phyloP scores from a whole-genome alignment of 1,140 invertebrate genomes.

The Argopecten irradians region DNA sequence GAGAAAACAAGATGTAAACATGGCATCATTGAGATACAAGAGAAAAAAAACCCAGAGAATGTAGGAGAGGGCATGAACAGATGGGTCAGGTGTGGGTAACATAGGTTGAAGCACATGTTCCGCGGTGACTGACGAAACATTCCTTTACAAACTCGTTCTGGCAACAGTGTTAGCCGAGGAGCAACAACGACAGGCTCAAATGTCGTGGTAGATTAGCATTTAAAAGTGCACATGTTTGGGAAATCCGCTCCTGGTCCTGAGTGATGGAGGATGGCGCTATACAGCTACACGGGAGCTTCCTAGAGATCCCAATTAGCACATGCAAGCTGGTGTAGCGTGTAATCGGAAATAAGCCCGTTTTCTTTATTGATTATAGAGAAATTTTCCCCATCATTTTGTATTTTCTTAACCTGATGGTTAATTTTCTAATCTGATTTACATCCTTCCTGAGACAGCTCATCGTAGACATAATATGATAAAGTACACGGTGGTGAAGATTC shows the following conservation, averaged over 20 bases:
- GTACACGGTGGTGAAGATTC: too few relatives aligned
- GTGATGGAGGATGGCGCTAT: background rate
- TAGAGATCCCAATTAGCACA: background rate
- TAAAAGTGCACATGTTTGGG: slow-evolving; percentile 3
- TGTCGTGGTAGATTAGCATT: background rate
- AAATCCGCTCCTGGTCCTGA: background rate
- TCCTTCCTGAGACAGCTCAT: background rate
- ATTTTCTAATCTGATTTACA: background rate
- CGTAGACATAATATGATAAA: background rate
- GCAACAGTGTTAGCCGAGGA: background rate
- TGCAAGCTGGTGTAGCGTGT: background rate
- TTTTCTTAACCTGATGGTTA: background rate
- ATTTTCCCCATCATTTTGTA: background rate
- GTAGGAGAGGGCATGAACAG: background rate
- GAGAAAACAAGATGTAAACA: too few relatives aligned
- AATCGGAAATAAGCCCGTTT: background rate
- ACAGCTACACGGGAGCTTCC: background rate
- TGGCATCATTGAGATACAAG: too few relatives aligned
- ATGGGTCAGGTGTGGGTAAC: background rate
- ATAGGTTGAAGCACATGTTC: background rate
- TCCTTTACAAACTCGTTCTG: slow-evolving; percentile 1
- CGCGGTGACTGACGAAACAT: background rate
- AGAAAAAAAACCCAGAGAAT: background rate
- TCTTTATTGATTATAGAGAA: background rate
- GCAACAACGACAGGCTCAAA: slow-evolving; percentile 6